Evolutionary conservation across 2,113 vertebrate genomes (phyloP), one percentile per base, ranked within the genome.

Genomic region (Columba janthina): DNA sequence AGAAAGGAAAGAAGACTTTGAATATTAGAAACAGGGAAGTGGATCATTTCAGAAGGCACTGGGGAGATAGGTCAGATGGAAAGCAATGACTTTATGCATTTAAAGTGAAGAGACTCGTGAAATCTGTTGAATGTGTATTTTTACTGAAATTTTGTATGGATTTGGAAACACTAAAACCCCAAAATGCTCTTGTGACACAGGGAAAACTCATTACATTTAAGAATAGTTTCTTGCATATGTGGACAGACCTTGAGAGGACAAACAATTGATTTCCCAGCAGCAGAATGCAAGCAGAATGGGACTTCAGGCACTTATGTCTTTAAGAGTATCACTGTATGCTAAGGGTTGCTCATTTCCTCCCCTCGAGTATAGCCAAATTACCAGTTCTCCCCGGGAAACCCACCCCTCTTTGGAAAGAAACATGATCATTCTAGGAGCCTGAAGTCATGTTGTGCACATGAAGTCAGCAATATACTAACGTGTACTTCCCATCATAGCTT

Each of bases 61-160:
- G 11, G 25, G 32, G 21, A 64, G 15, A 42, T 4, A 2, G 24
- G 5, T 5, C 14, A 1, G 3, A 5, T 42, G 8, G 15, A 61
- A 88, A 76, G 24, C 2, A 42, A 53, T 15, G 3, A 11, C 5
- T 54, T 76, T 5, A 3, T 50, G 5, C 38, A 51, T 61, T 83
- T 72, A 66, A 83, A 73, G 5, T 54, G 31, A 80, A 89, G 9
- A 5, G 72, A 60, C 13, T 57, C 19, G 31, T 53, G 29, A 86
- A 75, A 83, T 4, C 11, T 57, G 3, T 29, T 82, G 20, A 65
- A 65, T 42, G 15, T 19, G 3, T 51, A 20, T 20, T 67, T 79
- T 84, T 86, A 31, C 15, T 56, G 53, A 46, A 11, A 53, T 66
- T 73, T 73, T 74, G 4, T 81, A 24, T 26, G 73, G 13, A 50